Evolutionary conservation across 2,797 vertebrate genomes (phyloP).

Genomic region (Prionace glauca): DNA sequence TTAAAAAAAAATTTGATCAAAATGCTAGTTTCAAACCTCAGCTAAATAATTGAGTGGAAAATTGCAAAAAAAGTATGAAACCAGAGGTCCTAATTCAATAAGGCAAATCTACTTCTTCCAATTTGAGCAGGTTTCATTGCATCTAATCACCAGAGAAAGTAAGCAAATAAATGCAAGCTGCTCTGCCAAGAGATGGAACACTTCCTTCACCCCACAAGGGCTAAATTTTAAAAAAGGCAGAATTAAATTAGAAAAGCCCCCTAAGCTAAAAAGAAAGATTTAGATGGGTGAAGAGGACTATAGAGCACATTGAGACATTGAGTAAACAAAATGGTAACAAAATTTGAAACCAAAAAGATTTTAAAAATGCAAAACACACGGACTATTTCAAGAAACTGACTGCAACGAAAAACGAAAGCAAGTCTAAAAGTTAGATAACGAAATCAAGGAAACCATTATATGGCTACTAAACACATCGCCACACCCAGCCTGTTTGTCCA

Average conservation of each 20-base stretch:
- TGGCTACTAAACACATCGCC: neutral
- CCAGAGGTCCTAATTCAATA: neutral
- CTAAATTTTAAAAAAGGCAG: neutral
- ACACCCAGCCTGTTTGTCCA: constrained; percentile 35
- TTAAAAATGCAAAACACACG: neutral
- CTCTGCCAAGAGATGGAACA: neutral
- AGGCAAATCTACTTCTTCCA: neutral
- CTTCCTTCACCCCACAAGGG: neutral
- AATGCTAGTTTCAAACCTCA: neutral
- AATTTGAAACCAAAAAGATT: neutral
- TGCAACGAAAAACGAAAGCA: constrained; percentile 1
- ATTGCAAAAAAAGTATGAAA: neutral
- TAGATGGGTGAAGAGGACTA: neutral
- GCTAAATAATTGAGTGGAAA: neutral
- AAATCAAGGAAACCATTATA: constrained; percentile 37
- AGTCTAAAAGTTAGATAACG: constrained; percentile 19
- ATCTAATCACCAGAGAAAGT: neutral
- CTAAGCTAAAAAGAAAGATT: too few relatives aligned
- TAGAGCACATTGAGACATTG: neutral
- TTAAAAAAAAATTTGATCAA: neutral
- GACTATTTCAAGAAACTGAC: neutral
- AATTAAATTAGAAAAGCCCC: neutral
- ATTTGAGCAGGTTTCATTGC: neutral
- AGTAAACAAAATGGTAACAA: neutral
- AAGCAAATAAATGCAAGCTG: neutral